A percentile compares a stretch with the other conserved stretches of the same genome.
phyloP scores from a whole-genome alignment of 2,797 vertebrate genomes.

The Micromesistius poutassou region DNA sequence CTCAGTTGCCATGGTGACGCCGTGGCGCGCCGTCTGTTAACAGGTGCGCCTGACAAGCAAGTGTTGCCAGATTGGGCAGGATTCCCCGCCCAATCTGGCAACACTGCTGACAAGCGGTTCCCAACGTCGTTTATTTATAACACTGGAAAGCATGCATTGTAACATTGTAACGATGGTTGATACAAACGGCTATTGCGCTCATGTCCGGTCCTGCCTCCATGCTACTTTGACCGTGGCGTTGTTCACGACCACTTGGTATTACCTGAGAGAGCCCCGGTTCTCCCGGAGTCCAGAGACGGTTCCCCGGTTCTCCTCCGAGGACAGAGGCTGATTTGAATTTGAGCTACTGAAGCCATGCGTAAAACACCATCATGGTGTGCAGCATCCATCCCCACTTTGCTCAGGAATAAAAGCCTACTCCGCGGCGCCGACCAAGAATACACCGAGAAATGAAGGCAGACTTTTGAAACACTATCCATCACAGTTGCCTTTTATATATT shows the following conservation, averaged over 20 bases:
- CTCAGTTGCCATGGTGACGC: constrained; percentile 27
- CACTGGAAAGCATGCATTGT: not conserved
- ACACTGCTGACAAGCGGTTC: no score
- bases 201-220: not conserved
- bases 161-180: no score
- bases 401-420: no score
- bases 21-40: constrained; percentile 13
- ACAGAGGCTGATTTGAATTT: not conserved
- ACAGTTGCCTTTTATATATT: not conserved
- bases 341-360: no score
- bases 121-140: not conserved
- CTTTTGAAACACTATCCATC: not conserved
- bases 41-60: constrained; percentile 27
- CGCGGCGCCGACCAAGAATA: no score
- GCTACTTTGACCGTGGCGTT: no score
- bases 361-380: no score
- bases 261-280: not conserved
- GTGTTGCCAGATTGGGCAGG: no score
- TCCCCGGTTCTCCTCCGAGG: not conserved
- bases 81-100: no score
- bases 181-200: not conserved
- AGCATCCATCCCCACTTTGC: no score
- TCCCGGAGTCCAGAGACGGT: no score
- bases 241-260: not conserved
- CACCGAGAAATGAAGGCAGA: no score